These are phyloP conservation scores for Zootoca vivipara DNA, from an alignment of 2,113 vertebrate species.

Conservation along the genomic window DNA sequence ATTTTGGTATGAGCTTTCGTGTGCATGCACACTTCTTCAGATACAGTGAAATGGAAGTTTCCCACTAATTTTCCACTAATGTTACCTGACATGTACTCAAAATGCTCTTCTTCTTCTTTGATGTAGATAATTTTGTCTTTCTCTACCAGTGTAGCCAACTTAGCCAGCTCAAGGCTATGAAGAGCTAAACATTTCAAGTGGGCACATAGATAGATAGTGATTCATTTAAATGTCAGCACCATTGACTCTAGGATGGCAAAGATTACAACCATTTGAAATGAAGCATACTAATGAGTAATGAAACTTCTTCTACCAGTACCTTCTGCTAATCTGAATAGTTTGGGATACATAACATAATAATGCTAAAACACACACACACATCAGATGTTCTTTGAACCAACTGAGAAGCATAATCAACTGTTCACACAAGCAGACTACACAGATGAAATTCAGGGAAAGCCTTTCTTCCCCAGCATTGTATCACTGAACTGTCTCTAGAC, in stretches of 20 bases:
- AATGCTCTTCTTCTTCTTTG: not conserved
- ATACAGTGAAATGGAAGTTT: too few species aligned
- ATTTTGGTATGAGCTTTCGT: too few species aligned
- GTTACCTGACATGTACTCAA: not conserved
- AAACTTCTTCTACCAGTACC: too few species aligned
- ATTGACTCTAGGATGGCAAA: not conserved
- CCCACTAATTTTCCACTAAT: not conserved
- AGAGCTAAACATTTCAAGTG: conserved; percentile 3
- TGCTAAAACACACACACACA: not conserved
- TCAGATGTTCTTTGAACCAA: not conserved
- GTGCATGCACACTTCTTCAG: too few species aligned
- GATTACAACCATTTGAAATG: not conserved
- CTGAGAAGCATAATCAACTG: too few species aligned
- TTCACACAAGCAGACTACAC: too few species aligned
- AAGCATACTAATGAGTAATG: not conserved
- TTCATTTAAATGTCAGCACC: conserved; percentile 17
- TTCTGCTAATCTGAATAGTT: not conserved
- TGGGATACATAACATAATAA: not conserved
- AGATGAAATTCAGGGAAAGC: too few species aligned
- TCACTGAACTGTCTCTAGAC: too few species aligned
- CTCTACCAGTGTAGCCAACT: not conserved
- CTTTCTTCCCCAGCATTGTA: too few species aligned
- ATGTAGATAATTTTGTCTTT: not conserved
- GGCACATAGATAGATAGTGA: not conserved
- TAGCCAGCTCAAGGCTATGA: not conserved